Evolutionary conservation across 2,797 vertebrate species (phyloP), one percentile per base, ranked within the genome.

Genomic region (Mergus octosetaceus): DNA sequence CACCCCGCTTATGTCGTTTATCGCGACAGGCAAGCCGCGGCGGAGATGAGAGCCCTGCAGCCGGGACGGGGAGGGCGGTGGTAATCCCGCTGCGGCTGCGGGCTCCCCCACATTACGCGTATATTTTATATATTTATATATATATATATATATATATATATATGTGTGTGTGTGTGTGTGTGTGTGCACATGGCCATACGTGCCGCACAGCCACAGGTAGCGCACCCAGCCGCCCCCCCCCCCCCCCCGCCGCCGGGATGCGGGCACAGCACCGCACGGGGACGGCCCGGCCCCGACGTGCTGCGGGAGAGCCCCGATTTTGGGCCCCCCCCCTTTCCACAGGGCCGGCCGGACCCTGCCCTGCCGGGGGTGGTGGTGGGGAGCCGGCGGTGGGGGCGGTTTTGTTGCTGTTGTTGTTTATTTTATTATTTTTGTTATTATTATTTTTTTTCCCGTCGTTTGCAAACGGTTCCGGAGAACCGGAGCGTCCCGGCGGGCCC

Each of bases 81-180:
- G 47, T 49, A 12, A 24, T 49, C 51, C 49, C 45, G n/a, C 53
- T 3, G 60, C 34, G 18, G 13, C 47, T 53, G n/a, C 20, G 10
- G 5, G 61, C 3, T 0, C 11, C 72, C 64, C 1, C 45, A 69
- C 53, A 10, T 11, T 38, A 1, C 43, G 15, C 47, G 22, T 22
- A 7, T 22, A 49, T 49, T 22, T 13, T 12, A 49, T 47, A 22
- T 22, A 22, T 22, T 22, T 47, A 47, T 47, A 13, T 9, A 2
- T 11, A 12, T 47, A n/a, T n/a, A n/a, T 47, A 47, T 47, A 13
- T 9, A 2, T 11, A 12, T 47, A n/a, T n/a, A n/a, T n/a, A n/a
- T n/a, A n/a, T n/a, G 13, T n/a, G 49, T 10, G 0, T 7, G 2
- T 0, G 36, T 36, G 38, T 10, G 56, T 20, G 7, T 21, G 4